phyloP scores from a whole-genome alignment of 2,888 invertebrate genomes.

The Drosophila neoperkinsi region DNA sequence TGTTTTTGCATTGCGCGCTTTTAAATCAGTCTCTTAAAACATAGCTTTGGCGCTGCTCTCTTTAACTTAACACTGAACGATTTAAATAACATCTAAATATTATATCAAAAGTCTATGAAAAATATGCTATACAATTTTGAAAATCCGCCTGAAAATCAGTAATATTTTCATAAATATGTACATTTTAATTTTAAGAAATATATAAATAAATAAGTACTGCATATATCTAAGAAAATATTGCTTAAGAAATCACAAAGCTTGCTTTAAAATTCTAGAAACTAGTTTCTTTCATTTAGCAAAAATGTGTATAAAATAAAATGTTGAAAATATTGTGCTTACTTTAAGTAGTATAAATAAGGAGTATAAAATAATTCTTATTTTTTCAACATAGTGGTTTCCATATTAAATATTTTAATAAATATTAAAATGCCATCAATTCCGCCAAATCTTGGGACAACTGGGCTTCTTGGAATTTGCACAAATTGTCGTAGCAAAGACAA shows the following conservation, averaged over 20 bases:
- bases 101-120: neutral
- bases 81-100: neutral
- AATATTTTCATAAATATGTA: neutral
- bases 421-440: neutral
- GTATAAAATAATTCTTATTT: neutral
- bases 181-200: neutral
- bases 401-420: neutral
- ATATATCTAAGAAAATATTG: neutral
- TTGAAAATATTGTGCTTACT: neutral
- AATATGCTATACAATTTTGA: neutral
- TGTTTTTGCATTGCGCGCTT: neutral
- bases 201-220: neutral
- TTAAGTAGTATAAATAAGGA: neutral
- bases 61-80: neutral
- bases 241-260: neutral
- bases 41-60: neutral
- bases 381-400: neutral
- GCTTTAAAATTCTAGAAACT: neutral
- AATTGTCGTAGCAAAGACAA: conserved; percentile 28
- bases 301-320: neutral
- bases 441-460: neutral
- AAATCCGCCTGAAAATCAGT: neutral
- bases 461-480: neutral
- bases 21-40: neutral
- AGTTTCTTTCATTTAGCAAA: neutral